These are phyloP conservation scores for Cherax quadricarinatus DNA, from an alignment of 1,140 invertebrate species.

Conservation along the genomic window DNA sequence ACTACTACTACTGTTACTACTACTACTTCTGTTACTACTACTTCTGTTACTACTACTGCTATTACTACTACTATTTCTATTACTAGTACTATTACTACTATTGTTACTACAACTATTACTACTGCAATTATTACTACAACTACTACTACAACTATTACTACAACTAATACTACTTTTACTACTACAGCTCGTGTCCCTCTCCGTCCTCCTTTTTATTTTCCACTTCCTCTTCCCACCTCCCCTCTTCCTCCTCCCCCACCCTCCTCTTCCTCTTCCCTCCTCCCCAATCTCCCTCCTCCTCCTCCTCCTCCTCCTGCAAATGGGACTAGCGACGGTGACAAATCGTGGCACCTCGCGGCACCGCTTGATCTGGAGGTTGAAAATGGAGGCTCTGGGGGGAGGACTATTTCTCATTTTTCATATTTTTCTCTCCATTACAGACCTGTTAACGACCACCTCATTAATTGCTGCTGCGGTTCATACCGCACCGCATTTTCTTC, in stretches of 20 bases:
- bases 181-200: neutral
- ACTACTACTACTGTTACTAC: too few species aligned
- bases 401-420: conserved; percentile 60
- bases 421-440: conserved; percentile 62
- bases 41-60: too few species aligned
- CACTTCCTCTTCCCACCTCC: neutral
- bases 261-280: neutral
- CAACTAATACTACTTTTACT: too few species aligned
- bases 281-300: neutral
- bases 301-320: conserved; percentile 1
- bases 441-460: conserved; percentile 58
- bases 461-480: conserved; percentile 52
- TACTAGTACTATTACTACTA: too few species aligned
- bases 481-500: conserved; percentile 18
- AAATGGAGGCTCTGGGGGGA: conserved; percentile 38
- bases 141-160: too few species aligned
- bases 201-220: neutral
- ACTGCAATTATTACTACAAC: too few species aligned
- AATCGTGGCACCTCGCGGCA: conserved; percentile 31
- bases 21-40: too few species aligned
- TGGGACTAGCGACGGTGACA: conserved; percentile 40
- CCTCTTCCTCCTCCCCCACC: neutral
- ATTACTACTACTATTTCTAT: too few species aligned
- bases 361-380: conserved; percentile 45
- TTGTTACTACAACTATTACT: too few species aligned